A percentile compares a stretch with the other conserved stretches of the same genome.
Conservation (phyloP, 2,797 vertebrate species). For the Acanthopagrus latus region DNA sequence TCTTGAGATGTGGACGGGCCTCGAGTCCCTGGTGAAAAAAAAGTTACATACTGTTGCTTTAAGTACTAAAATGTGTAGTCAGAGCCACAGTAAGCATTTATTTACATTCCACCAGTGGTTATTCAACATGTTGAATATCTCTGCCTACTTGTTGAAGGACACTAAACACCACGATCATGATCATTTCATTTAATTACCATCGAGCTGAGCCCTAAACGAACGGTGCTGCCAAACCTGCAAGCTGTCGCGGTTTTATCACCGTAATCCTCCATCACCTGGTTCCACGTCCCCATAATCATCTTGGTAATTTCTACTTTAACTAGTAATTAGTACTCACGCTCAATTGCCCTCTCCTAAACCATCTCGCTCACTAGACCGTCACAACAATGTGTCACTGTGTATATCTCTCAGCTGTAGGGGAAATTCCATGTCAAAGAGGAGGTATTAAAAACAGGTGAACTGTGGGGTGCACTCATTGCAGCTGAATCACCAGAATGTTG, state of each 20-base stretch:
- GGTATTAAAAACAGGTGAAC: neutral
- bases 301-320: constrained; percentile 2
- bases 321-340: neutral
- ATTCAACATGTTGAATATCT: neutral
- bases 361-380: neutral
- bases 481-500: too few relatives aligned
- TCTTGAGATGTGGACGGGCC: too few relatives aligned
- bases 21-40: too few relatives aligned
- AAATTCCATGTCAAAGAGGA: neutral
- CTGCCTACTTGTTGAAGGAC: neutral
- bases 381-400: neutral
- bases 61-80: neutral
- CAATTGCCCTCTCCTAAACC: neutral
- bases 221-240: neutral
- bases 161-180: neutral
- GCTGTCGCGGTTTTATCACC: neutral
- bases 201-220: neutral
- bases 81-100: neutral
- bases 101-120: neutral
- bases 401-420: neutral
- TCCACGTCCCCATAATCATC: neutral
- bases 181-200: constrained; percentile 3
- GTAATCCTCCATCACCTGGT: neutral
- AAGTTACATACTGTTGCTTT: too few relatives aligned
- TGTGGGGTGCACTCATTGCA: neutral